Base-by-base conservation (phyloP, 2,113 vertebrate species). In the Holacanthus passer region DNA sequence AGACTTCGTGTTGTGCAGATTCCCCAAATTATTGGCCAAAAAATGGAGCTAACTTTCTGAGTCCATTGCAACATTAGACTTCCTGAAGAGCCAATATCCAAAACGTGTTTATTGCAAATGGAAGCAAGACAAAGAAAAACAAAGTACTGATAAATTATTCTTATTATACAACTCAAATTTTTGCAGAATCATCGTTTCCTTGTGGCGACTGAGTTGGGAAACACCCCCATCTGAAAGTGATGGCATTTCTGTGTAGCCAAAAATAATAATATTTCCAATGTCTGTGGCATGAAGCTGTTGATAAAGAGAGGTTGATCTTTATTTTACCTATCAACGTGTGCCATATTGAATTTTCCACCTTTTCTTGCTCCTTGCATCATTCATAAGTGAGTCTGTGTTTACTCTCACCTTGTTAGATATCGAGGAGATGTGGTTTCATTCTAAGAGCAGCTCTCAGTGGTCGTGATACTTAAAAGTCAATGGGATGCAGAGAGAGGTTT, bases 391-490 rank as follows among this genome's bases (percentile, higher is more conserved):
- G 2, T 2, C 16, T 10, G 4, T 59, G 58, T 83, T 63, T 66
- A 11, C 31, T 52, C 41, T 56, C 7, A 32, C 27, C 77, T 58
- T 19, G 56, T 68, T 73, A n/a, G 55, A 12, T 39, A 29, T 14
- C 1, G 3, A 59, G 37, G 24, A 59, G 32, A 69, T 63, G 55
- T 6, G 1, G 32, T 31, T 73, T 70, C 31, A 56, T 22, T 73
- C 20, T 1, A 14, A 55, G 27, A n/a, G 52, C 53, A 39, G 56
- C 5, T 45, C 68, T 56, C 69, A 17, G 10, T 0, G 27, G 60
- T 80, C 64, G n/a, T 62, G 53, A 32, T 6, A 60, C 45, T 62
- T 77, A 14, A 22, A 32, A 78, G 69, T 47, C 82, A 66, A 47
- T 1, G 22, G 79, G 31, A 43, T n/a, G 53, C 72, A 45, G 66